Evolutionary conservation across 2,113 vertebrate species (phyloP).

Genomic region (Cyrtonyx montezumae): DNA sequence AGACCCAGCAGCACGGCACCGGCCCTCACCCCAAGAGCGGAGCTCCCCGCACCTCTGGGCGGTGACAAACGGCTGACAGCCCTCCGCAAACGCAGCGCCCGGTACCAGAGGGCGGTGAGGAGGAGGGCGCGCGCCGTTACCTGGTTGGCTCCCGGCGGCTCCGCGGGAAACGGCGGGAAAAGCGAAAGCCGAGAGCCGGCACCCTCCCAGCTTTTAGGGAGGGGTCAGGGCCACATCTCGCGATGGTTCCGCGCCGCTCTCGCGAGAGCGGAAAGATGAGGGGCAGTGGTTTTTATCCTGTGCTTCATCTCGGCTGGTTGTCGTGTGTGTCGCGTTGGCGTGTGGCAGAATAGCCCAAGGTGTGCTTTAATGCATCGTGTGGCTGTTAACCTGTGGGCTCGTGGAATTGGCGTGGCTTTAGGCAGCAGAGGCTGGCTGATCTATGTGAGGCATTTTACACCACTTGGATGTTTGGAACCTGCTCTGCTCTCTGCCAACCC

Average conservation of each 20-base stretch:
- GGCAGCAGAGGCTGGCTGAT: not conserved
- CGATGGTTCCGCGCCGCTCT: not conserved
- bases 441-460: not conserved
- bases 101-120: too few species aligned
- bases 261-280: not conserved
- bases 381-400: not conserved
- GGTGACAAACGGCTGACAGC: too few species aligned
- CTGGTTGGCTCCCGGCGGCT: not conserved
- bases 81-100: too few species aligned
- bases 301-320: not conserved
- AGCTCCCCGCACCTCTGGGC: not conserved
- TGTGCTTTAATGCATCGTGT: not conserved
- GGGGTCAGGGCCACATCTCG: not conserved
- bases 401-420: not conserved
- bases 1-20: not conserved
- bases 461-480: not conserved
- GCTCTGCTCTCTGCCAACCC: not conserved
- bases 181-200: accelerated
- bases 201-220: accelerated
- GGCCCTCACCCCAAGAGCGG: not conserved
- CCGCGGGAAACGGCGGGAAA: slow-evolving; percentile 18
- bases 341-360: not conserved
- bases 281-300: accelerated
- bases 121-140: slow-evolving; percentile 4
- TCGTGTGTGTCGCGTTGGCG: not conserved